Evolutionary conservation across 2,888 invertebrate genomes (phyloP), one percentile per base, ranked within the genome.

Genomic region (Sisyra terminalis): DNA sequence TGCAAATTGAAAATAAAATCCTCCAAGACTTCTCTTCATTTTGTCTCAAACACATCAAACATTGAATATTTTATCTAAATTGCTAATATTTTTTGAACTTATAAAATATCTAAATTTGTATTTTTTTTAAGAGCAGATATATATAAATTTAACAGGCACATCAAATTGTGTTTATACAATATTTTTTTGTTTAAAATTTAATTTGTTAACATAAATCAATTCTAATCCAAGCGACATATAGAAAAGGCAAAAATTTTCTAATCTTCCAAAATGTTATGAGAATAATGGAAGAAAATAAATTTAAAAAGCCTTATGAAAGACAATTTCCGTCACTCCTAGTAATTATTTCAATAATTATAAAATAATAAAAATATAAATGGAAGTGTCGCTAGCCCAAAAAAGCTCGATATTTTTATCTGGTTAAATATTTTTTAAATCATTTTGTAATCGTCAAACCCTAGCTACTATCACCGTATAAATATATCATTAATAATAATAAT

Each of bases 81-180:
- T 9, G n/a, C 32, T 32, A 32, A 32, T 13, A 32, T 13, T 32
- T 32, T 9, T 13, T 37, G 15, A 11, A 17, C 16, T 14, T 15
- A 37, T 15, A 32, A 13, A 32, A 32, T 32, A 13, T 32, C 14
- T 38, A 38, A 40, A 13, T 45, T 18, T 35, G 31, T 32, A 31
- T 32, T 37, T 40, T 34, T 18, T 35, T 14, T 31, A 13, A 40
- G 9, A 18, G 40, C 37, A 37, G 39, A 39, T 35, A 42, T 41
- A 31, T 34, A 15, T 24, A 32, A 43, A 42, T 24, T 43, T 29
- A 37, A 37, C 43, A 43, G 43, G 43, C 43, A 43, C 43, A 43
- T 43, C 38, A 37, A 43, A 36, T 38, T 38, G 43, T 43, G 43
- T 37, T 37, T 37, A 17, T 34, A 29, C 30, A 34, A 34, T 34